A percentile compares a stretch with the other conserved stretches of the same genome.
These are phyloP conservation scores for Ecliptopera silaceata DNA, from an alignment of 2,888 invertebrate genomes.

Conservation along the genomic window DNA sequence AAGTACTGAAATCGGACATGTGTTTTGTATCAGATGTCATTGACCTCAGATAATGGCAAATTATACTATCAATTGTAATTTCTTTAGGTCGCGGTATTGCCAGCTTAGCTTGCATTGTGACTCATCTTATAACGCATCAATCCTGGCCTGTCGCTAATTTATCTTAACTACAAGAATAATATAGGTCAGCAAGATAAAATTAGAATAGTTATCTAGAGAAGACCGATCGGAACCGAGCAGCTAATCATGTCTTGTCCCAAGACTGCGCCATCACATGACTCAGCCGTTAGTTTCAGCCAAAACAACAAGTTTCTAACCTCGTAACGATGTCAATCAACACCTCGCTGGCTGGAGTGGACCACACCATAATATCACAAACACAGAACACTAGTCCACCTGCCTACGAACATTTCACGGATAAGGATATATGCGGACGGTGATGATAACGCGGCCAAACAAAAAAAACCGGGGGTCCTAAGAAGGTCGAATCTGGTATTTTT, in stretches of 20 bases:
- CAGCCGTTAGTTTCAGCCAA: constrained; percentile 32
- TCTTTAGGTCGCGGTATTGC: constrained; percentile 2
- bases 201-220: neutral
- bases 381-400: constrained; percentile 75
- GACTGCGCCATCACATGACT: constrained; percentile 44
- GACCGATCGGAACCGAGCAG: constrained; percentile 6
- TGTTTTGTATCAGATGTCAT: constrained; percentile 29
- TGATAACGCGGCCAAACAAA: constrained; percentile 81
- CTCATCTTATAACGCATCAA: neutral
- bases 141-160: constrained; percentile 1
- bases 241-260: constrained; percentile 22
- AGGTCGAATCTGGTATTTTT: constrained; percentile 82
- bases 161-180: neutral
- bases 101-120: constrained; percentile 4
- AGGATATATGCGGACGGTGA: constrained; percentile 77
- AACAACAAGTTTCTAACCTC: constrained; percentile 59
- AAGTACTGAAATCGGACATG: constrained; percentile 8
- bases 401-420: constrained; percentile 76
- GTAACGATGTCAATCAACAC: constrained; percentile 78
- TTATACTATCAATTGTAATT: constrained; percentile 8
- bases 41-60: constrained; percentile 32
- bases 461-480: constrained; percentile 81
- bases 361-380: constrained; percentile 78
- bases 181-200: constrained; percentile 8
- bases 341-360: constrained; percentile 78